Base-by-base conservation (phyloP, 2,888 invertebrate genomes). In the Polydrusus cervinus region DNA sequence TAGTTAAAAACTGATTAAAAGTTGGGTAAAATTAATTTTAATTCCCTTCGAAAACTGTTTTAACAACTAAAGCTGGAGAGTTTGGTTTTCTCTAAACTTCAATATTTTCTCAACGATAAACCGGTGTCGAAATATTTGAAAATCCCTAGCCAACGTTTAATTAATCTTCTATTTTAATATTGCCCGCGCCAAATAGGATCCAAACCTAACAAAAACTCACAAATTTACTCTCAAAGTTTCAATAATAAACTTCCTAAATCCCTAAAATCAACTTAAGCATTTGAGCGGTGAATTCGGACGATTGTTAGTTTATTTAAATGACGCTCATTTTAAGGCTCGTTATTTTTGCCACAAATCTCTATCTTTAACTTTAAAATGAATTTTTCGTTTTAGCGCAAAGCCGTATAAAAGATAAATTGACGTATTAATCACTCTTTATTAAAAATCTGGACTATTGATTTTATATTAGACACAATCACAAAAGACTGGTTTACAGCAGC, bases 281-380 rank as follows among this genome's bases (percentile, higher is more conserved):
- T 70, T 74, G 60, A 74, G 74, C 64, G 43, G 25, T 47, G 69
- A 45, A 74, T 70, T 74, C 25, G 70, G 57, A 76, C 80, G 80
- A 81, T 81, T 81, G 82, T 83, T 82, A 82, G 83, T 84, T 84
- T 84, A 84, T 84, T 84, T 83, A 83, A 84, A 84, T 84, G 81
- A 83, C 78, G 78, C 81, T 80, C 82, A 82, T 83, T 83, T 84
- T 79, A 81, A 78, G 82, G 79, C 81, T 82, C 82, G 82, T 84
- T 84, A 84, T 82, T 83, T 82, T 82, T 78, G 78, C 79, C 80
- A 76, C 79, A 81, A 82, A 78, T 72, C 43, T 38, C 72, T 60
- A 68, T 68, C 47, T 60, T 18, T 43, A 68, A 55, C 45, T 68
- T 68, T 68, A 55, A 53, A 68, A 55, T 53, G 40, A 68, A 55